Conservation (phyloP, 2,113 vertebrate genomes). For the Prolemur simus region DNA sequence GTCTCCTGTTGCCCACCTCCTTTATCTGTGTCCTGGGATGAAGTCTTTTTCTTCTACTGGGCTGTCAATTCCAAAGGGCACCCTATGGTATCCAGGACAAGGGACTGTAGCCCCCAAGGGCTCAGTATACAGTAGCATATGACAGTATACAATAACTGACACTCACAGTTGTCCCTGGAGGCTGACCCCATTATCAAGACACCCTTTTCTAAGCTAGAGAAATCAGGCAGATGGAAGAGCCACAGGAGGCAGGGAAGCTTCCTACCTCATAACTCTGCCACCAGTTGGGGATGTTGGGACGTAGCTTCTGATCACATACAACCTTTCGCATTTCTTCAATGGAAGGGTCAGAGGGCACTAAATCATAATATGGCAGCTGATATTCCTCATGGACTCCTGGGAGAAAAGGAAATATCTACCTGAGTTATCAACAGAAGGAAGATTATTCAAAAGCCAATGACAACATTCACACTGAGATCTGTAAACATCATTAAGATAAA, state of each 20-base stretch:
- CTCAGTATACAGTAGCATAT: accelerated
- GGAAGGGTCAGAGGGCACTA: constrained; percentile 98
- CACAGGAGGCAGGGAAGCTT: background rate
- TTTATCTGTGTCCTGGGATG: background rate
- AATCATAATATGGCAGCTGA: constrained; percentile 97
- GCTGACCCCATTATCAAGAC: background rate
- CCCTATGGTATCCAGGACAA: background rate
- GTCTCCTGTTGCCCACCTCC: background rate
- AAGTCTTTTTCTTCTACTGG: background rate
- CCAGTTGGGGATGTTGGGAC: constrained; percentile 98
- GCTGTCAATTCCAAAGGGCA: background rate
- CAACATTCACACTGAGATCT: background rate
- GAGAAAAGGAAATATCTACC: background rate
- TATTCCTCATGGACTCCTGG: constrained; percentile 98
- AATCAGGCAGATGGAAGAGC: background rate
- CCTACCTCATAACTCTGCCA: constrained; percentile 99
- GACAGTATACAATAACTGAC: background rate
- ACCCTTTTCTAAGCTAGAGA: background rate
- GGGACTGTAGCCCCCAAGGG: background rate
- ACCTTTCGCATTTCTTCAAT: constrained; percentile 99
- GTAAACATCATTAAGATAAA: background rate
- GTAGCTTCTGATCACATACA: constrained; percentile 97
- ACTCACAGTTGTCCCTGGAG: background rate
- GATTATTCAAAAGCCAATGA: background rate
- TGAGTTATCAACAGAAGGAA: constrained; percentile 12